Conservation (phyloP, 2,797 vertebrate genomes). For the Catamblyrhynchus diadema region DNA sequence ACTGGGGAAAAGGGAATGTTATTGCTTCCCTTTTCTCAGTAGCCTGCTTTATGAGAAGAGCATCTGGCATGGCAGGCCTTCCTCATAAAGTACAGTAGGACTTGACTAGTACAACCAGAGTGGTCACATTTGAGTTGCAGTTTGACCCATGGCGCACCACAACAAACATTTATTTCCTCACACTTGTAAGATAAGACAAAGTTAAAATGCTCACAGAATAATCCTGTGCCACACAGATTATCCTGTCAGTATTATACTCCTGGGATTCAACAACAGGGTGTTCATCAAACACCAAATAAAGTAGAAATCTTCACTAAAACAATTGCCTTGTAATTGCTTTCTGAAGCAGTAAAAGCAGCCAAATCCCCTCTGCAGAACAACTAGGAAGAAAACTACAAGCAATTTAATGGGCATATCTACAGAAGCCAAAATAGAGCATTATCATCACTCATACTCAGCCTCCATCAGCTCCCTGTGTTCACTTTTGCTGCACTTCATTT, state of each 20-base stretch:
- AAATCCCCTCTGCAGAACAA: neutral
- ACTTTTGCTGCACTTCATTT: neutral
- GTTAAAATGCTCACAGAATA: neutral
- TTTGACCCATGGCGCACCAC: neutral
- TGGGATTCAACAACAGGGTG: neutral
- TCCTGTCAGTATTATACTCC: neutral
- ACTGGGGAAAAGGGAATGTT: neutral
- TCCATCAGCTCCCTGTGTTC: neutral
- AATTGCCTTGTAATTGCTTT: neutral
- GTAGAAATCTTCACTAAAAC: neutral
- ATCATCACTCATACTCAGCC: neutral
- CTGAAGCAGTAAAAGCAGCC: neutral
- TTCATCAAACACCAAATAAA: neutral
- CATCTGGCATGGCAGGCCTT: neutral
- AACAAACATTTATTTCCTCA: neutral
- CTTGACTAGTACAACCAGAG: neutral
- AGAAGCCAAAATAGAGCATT: neutral
- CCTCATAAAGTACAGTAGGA: neutral
- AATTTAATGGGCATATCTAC: neutral
- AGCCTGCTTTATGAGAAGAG: neutral
- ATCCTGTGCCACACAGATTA: neutral
- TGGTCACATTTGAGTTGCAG: neutral
- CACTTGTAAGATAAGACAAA: neutral
- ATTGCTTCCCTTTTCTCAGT: neutral
- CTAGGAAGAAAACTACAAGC: neutral